Conservation (phyloP, 1,140 invertebrate genomes). For the Gonioctena quinquepunctata region DNA sequence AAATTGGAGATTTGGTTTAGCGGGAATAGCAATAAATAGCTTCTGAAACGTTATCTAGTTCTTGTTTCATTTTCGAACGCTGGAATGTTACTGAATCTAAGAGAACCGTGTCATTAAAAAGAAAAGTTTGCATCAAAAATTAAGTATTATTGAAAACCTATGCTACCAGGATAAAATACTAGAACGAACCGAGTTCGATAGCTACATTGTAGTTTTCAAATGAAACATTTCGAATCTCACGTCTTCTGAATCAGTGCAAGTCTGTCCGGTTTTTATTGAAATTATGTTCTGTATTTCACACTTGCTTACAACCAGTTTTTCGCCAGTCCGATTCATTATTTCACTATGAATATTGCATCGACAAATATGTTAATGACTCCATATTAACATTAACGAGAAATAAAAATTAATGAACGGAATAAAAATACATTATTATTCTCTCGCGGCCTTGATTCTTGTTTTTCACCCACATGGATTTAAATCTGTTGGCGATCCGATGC, state of each 20-base stretch:
- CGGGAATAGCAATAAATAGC: no score
- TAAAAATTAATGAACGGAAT: conserved; percentile 38
- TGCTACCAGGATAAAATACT: no score
- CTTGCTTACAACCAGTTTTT: background rate
- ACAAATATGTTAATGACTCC: background rate
- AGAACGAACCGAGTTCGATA: no score
- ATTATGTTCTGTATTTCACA: background rate
- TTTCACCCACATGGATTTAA: conserved; percentile 40
- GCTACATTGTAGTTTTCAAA: no score
- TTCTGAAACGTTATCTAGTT: no score
- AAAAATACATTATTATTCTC: conserved; percentile 32
- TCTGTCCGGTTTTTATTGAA: background rate
- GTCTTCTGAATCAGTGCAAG: background rate
- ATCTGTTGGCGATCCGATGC: conserved; percentile 11
- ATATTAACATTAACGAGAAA: conserved; percentile 18
- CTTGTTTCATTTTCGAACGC: no score
- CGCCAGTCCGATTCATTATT: background rate
- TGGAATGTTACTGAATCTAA: no score
- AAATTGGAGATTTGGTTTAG: no score
- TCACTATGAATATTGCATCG: background rate
- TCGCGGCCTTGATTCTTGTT: conserved; percentile 26
- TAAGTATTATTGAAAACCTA: no score
- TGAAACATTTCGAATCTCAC: no score
- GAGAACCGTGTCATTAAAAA: no score
- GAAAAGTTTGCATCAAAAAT: no score